These are phyloP conservation scores for Carduelis carduelis DNA, from an alignment of 2,797 vertebrate genomes.

Conservation along the genomic window DNA sequence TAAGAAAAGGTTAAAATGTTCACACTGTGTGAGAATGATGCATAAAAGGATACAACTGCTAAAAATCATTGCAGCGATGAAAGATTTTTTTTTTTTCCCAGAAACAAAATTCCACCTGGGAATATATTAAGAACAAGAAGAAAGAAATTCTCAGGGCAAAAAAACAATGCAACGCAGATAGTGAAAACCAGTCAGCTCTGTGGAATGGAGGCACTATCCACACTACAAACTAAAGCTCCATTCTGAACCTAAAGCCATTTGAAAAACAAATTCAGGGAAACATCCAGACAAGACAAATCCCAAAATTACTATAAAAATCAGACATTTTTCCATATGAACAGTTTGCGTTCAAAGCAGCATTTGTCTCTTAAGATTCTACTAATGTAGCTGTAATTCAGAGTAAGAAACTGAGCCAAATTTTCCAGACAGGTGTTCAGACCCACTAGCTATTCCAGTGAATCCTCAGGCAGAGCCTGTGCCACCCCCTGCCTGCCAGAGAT, in stretches of 20 bases:
- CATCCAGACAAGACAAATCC: neutral
- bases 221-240: neutral
- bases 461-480: neutral
- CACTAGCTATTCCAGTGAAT: neutral
- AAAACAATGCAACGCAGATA: neutral
- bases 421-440: neutral
- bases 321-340: neutral
- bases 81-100: neutral
- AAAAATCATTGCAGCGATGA: neutral
- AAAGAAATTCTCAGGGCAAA: constrained; percentile 12
- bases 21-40: constrained; percentile 4
- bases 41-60: constrained; percentile 21
- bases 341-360: neutral
- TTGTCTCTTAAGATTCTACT: neutral
- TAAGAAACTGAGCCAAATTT: neutral
- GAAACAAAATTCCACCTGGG: constrained; percentile 43
- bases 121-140: constrained; percentile 57
- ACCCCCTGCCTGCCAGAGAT: neutral
- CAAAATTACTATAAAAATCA: neutral
- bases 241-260: neutral
- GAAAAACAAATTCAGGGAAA: constrained; percentile 6
- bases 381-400: neutral
- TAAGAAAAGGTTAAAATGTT: constrained; percentile 71
- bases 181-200: neutral
- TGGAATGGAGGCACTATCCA: neutral